Evolutionary conservation across 2,797 vertebrate genomes (phyloP).

Genomic region (Enteromius afrohamiltoni): DNA sequence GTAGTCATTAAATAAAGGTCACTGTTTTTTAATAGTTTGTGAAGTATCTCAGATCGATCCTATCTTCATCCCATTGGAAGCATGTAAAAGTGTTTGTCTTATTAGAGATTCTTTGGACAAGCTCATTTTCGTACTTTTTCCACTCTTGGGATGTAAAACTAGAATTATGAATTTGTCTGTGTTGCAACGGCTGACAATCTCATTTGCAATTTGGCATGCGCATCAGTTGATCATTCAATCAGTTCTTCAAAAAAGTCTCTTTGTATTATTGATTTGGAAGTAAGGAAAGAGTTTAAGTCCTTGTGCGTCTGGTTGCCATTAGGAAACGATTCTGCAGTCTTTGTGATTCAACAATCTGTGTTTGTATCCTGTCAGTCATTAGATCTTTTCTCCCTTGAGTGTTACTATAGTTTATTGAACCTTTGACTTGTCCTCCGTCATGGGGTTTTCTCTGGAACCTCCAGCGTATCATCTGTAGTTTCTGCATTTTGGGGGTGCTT

Average conservation of each 20-base stretch:
- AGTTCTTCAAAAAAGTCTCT: constrained; percentile 13
- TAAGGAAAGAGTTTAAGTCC: constrained; percentile 14
- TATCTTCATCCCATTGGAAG: constrained; percentile 39
- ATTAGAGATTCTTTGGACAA: constrained; percentile 51
- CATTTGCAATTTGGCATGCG: constrained; percentile 28
- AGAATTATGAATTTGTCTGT: not conserved
- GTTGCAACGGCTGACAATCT: not conserved
- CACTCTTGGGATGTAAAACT: constrained; percentile 17
- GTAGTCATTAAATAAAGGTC: constrained; percentile 73
- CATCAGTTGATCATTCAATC: constrained; percentile 31
- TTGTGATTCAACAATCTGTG: constrained; percentile 50
- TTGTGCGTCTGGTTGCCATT: constrained; percentile 31
- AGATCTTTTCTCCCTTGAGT: constrained; percentile 44
- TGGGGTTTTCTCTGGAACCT: constrained; percentile 57
- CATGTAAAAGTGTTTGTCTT: constrained; percentile 37
- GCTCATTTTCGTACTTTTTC: constrained; percentile 39
- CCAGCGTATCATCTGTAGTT: constrained; percentile 46
- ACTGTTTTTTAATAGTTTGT: constrained; percentile 67
- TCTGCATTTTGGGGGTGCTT: constrained; percentile 66
- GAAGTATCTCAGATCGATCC: constrained; percentile 66
- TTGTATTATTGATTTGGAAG: constrained; percentile 24
- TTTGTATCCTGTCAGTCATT: constrained; percentile 53
- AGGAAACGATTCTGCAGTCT: constrained; percentile 25
- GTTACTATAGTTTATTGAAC: constrained; percentile 47
- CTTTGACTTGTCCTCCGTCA: constrained; percentile 41